Conservation (phyloP, 2,797 vertebrate genomes). For the Antrozous pallidus region DNA sequence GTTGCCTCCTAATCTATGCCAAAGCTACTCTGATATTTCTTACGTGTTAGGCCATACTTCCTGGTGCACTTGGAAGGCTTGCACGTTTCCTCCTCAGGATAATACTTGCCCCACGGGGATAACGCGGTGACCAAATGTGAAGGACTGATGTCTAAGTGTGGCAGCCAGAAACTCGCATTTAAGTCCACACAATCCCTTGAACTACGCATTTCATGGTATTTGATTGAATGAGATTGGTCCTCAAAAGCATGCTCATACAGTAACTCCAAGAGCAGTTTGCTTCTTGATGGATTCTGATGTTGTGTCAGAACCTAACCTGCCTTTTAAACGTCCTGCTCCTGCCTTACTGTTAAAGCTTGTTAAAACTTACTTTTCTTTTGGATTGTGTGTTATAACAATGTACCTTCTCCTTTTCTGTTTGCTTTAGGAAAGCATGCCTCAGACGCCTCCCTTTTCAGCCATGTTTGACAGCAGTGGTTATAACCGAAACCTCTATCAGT, state of each 20-base stretch:
- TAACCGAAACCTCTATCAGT: constrained; percentile 91
- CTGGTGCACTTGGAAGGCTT: not conserved
- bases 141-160: not conserved
- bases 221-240: not conserved
- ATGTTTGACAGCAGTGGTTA: constrained; percentile 90
- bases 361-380: not conserved
- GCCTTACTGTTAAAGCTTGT: not conserved
- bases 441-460: constrained; percentile 90
- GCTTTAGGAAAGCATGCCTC: constrained; percentile 92
- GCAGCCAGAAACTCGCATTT: not conserved
- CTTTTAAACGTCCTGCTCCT: not conserved
- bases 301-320: not conserved
- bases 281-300: not conserved
- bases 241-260: rapidly evolving
- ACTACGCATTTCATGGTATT: not conserved
- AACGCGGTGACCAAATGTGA: not conserved
- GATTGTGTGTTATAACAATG: not conserved
- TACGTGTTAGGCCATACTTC: not conserved
- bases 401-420: not conserved
- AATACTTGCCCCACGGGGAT: not conserved
- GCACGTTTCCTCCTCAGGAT: not conserved
- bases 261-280: not conserved
- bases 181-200: not conserved
- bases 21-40: not conserved
- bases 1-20: not conserved